Evolutionary conservation across 2,888 invertebrate genomes (phyloP), one percentile per base, ranked within the genome.

Genomic region (Pachycephus smyrnensis): DNA sequence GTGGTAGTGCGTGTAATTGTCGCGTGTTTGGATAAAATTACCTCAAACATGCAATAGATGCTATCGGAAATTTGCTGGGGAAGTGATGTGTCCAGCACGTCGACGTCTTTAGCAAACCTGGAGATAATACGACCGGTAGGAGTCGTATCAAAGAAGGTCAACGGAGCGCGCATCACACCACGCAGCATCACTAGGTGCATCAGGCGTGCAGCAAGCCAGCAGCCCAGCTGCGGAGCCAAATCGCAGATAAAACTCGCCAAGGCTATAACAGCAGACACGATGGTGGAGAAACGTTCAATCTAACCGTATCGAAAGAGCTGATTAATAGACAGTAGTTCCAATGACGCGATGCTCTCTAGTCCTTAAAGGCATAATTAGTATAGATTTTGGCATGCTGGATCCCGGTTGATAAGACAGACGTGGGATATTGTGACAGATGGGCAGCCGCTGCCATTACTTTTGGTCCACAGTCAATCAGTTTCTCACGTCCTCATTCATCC

Each of bases 101-200:
- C 95, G 86, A 96, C 92, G 92, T 96, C 96, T 94, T 95, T 95
- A 91, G 95, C 94, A 92, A 95, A 96, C 91, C 95, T 94, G 92
- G 94, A 90, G 89, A 92, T 89, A 85, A 93, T 92, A 86, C 93
- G 92, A 88, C 93, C 93, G 82, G 89, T 89, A 81, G 93, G 93
- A 82, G 92, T 93, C 84, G 92, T 92, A 87, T 93, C 93, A 89
- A 93, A 93, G 90, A 93, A 93, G 85, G 90, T 88, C 89, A 93
- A 90, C 82, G 93, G 92, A 81, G 92, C 92, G 84, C 91, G 91
- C 86, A 93, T 88, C 86, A 92, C 90, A 82, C 92, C 91, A 79
- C 86, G 83, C 86, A 92, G 89, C 90, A 92, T 91, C 86, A 89
- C 84, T 81, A 88, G 84, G 88, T 93, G 92, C 88, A 93, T 90